Conservation (phyloP, 2,888 invertebrate species). For the Leptopterna dolabrata region DNA sequence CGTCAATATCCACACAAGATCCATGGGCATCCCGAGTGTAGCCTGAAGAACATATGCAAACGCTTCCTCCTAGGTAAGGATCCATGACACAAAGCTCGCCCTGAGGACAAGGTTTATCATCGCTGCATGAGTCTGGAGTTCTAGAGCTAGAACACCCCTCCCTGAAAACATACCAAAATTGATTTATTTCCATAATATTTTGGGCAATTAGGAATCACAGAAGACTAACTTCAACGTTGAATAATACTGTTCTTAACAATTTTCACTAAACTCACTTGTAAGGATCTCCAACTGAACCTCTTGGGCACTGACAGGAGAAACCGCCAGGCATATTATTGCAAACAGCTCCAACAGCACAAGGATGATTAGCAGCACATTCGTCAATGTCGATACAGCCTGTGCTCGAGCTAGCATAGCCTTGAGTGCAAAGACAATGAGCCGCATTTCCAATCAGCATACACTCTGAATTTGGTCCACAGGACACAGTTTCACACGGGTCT, state of each 20-base stretch:
- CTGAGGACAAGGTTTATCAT: slow-evolving; percentile 80
- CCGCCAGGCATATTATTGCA: slow-evolving; percentile 90
- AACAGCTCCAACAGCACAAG: slow-evolving; percentile 86
- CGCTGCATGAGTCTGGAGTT: slow-evolving; percentile 73
- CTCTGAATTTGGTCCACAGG: slow-evolving; percentile 88
- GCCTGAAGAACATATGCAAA: slow-evolving; percentile 90
- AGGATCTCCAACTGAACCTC: slow-evolving; percentile 83
- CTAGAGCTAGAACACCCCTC: slow-evolving; percentile 66
- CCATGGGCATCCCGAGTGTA: slow-evolving; percentile 81
- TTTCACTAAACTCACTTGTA: slow-evolving; percentile 71
- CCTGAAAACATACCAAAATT: slow-evolving; percentile 1
- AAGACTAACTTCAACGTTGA: no score
- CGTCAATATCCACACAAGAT: slow-evolving; percentile 86
- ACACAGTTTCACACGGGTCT: slow-evolving; percentile 91
- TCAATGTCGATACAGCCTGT: slow-evolving; percentile 82
- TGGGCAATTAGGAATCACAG: no score
- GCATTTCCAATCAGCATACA: slow-evolving; percentile 86
- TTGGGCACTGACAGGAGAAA: slow-evolving; percentile 89
- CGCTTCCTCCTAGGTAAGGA: slow-evolving; percentile 78
- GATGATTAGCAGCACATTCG: slow-evolving; percentile 81
- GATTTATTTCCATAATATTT: no score
- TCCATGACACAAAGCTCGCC: slow-evolving; percentile 89
- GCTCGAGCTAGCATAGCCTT: slow-evolving; percentile 81
- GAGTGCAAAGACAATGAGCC: slow-evolving; percentile 85
- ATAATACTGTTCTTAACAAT: no score